Evolutionary conservation across 1,140 invertebrate genomes (phyloP).

Genomic region (Drosophila ohnishii): DNA sequence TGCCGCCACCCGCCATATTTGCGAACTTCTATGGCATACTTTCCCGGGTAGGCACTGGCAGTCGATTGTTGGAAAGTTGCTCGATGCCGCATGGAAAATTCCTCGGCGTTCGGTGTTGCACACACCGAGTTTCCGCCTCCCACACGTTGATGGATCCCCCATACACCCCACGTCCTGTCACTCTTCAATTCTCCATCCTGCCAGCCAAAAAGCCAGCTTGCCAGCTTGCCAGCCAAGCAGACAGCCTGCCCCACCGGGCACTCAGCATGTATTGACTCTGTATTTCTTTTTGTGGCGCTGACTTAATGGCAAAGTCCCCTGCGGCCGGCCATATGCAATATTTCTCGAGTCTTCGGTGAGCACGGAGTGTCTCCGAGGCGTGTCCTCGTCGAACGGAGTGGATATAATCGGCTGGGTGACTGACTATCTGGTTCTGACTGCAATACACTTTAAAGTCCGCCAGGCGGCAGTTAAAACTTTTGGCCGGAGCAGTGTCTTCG

Average conservation of each 20-base stretch:
- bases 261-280: slow-evolving; percentile 57
- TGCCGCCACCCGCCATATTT: slow-evolving; percentile 47
- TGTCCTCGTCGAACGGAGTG: neutral
- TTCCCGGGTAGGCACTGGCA: slow-evolving; percentile 23
- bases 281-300: slow-evolving; percentile 44
- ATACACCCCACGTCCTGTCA: neutral
- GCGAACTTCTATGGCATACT: slow-evolving; percentile 55
- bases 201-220: neutral
- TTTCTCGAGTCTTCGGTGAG: slow-evolving; percentile 55
- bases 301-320: slow-evolving; percentile 60
- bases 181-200: neutral
- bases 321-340: slow-evolving; percentile 62
- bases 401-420: slow-evolving; percentile 25
- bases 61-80: slow-evolving; percentile 34
- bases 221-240: neutral
- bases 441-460: slow-evolving; percentile 69
- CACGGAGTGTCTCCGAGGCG: slow-evolving; percentile 17
- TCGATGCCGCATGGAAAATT: slow-evolving; percentile 55
- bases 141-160: slow-evolving; percentile 46
- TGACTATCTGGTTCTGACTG: slow-evolving; percentile 6
- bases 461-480: slow-evolving; percentile 73
- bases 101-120: slow-evolving; percentile 26
- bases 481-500: slow-evolving; percentile 47
- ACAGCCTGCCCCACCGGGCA: slow-evolving; percentile 27
- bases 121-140: slow-evolving; percentile 1